Evolutionary conservation across 2,888 invertebrate species (phyloP).

Genomic region (Chymomyza caudatula): DNA sequence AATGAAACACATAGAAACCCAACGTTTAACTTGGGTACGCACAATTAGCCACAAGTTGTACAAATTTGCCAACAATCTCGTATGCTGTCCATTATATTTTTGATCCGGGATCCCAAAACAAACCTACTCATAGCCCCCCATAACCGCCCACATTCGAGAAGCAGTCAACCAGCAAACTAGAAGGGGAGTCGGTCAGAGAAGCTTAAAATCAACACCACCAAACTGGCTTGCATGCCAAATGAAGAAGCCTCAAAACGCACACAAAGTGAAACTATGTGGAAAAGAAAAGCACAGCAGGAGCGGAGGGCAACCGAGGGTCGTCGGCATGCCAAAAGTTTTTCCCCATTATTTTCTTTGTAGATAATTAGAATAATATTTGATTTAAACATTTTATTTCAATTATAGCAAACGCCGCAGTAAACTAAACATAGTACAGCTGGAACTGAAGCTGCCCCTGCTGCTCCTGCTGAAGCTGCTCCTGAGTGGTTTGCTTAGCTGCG

Average conservation of each 20-base stretch:
- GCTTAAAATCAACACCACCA: conserved; percentile 3
- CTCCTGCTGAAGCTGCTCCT: conserved; percentile 1
- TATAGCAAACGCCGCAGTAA: conserved; percentile 44
- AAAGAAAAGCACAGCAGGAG: neutral
- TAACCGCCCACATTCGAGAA: neutral
- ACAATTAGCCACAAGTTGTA: conserved; percentile 9
- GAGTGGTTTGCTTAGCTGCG: conserved; percentile 23
- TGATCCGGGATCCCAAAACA: neutral
- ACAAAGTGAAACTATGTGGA: conserved; percentile 15
- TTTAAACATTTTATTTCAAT: conserved; percentile 73
- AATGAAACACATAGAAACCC: neutral
- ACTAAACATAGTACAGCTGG: conserved; percentile 45
- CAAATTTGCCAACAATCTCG: conserved; percentile 7
- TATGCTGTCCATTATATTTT: neutral
- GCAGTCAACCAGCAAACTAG: neutral
- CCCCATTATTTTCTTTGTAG: conserved; percentile 60
- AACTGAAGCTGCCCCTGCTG: conserved; percentile 10
- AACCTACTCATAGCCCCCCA: neutral
- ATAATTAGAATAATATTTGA: conserved; percentile 72
- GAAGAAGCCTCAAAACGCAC: neutral
- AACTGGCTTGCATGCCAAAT: conserved; percentile 5
- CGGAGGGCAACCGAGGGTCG: neutral
- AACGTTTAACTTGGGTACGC: neutral
- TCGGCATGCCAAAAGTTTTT: conserved; percentile 34
- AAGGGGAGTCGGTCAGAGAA: neutral